phyloP scores from a whole-genome alignment of 2,888 invertebrate genomes.

The Idaea biselata region DNA sequence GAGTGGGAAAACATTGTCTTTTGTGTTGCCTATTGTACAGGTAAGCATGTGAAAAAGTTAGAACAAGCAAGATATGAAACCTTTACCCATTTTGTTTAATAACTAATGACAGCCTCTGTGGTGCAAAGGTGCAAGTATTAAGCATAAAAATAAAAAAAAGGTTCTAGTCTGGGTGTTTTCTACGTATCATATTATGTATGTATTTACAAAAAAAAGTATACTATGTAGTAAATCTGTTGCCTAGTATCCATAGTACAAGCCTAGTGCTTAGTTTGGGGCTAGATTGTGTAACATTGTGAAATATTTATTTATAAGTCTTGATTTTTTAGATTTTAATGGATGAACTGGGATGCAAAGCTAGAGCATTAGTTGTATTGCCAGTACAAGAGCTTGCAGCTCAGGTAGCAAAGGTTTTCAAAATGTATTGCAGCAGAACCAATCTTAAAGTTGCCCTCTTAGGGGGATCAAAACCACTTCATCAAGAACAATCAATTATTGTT shows the following conservation, averaged over 20 bases:
- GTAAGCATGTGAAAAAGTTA: constrained; percentile 43
- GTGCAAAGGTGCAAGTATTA: too few species aligned
- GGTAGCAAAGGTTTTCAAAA: constrained; percentile 90
- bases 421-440: constrained; percentile 83
- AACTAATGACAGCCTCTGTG: too few species aligned
- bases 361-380: constrained; percentile 95
- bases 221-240: too few species aligned
- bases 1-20: constrained; percentile 97
- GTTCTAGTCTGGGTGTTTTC: too few species aligned
- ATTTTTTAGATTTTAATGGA: constrained; percentile 79
- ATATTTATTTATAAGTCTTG: constrained; percentile 5
- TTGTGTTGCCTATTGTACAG: constrained; percentile 94
- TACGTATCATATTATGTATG: too few species aligned
- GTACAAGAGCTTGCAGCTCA: constrained; percentile 95
- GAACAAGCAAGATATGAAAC: background rate
- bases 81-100: too few species aligned
- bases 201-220: too few species aligned
- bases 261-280: too few species aligned
- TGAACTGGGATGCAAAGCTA: constrained; percentile 83
- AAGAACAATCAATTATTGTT: constrained; percentile 84
- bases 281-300: background rate
- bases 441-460: constrained; percentile 86
- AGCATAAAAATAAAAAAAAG: too few species aligned
- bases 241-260: too few species aligned
- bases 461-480: constrained; percentile 83